phyloP scores from a whole-genome alignment of 2,888 invertebrate species.

The Megastigmus dorsalis region DNA sequence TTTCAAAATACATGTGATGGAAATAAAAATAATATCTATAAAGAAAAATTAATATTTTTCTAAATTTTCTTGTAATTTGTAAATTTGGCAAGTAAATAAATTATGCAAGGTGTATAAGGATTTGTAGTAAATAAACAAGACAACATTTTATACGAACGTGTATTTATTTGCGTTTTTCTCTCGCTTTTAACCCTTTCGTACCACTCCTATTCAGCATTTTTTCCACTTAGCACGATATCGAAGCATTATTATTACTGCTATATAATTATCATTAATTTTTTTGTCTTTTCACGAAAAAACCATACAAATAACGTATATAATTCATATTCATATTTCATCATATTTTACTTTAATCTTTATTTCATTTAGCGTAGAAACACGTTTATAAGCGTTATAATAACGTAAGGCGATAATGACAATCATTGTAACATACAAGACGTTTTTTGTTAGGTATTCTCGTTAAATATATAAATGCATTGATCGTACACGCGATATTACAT shows the following conservation, averaged over 20 bases:
- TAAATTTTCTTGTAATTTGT: too few relatives aligned
- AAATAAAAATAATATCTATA: too few relatives aligned
- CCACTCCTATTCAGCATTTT: slow-evolving; percentile 55
- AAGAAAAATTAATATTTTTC: too few relatives aligned
- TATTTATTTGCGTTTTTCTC: slow-evolving; percentile 61
- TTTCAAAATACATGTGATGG: too few relatives aligned
- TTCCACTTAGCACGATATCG: slow-evolving; percentile 61
- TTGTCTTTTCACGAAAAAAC: slow-evolving; percentile 59
- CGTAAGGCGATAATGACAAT: slow-evolving; percentile 65
- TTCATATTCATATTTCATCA: slow-evolving; percentile 52
- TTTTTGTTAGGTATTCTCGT: slow-evolving; percentile 17
- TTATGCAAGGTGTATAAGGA: too few relatives aligned
- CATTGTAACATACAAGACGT: slow-evolving; percentile 63
- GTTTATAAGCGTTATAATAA: slow-evolving; percentile 63
- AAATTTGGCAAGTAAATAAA: too few relatives aligned
- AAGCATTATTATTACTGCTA: slow-evolving; percentile 60
- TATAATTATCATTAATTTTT: slow-evolving; percentile 32
- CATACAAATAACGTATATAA: slow-evolving; percentile 62
- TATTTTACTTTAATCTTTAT: slow-evolving; percentile 58
- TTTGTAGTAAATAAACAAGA: slow-evolving; percentile 11
- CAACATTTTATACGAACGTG: slow-evolving; percentile 61
- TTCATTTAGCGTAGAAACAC: slow-evolving; percentile 62
- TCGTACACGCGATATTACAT: slow-evolving; percentile 59
- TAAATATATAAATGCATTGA: slow-evolving; percentile 46
- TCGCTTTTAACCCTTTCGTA: slow-evolving; percentile 55